Evolutionary conservation across 1,140 invertebrate species (phyloP), one percentile per base, ranked within the genome.

Genomic region (Cyphomyrmex costatus): DNA sequence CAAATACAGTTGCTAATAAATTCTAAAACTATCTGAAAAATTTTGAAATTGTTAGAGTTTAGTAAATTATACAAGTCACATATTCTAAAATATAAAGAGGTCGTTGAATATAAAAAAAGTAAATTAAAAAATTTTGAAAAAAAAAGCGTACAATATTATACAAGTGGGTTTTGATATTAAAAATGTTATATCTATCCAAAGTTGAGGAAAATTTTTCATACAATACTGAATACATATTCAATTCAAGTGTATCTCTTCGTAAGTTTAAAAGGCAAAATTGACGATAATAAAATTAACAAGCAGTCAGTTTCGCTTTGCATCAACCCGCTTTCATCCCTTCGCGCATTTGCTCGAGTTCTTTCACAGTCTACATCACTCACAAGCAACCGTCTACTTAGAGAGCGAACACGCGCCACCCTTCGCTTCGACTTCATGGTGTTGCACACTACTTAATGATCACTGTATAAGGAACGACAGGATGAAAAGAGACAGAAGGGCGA

Each of bases 271-370:
- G 85, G 86, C 88, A n/a, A 88, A 91, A 88, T 92, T 92, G 86
- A 79, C 77, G 91, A 82, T 91, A 92, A 92, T 92, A 92, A 92
- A 92, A 83, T 83, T 83, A 83, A 83, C 68, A 82, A 51, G 65
- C 79, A 83, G 68, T 49, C 66, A 87, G 36, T 24, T 56, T 91
- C 85, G 86, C 78, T 80, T 70, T 88, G 77, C 86, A 88, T 88
- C 90, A 88, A 91, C 79, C 84, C 77, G 86, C 84, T 70, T 85
- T 87, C 86, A 71, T 84, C 66, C 49, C 53, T 83, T 83, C 71
- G 82, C 79, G 78, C 83, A 74, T 68, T 88, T 86, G 60, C 90
- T 68, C 63, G 77, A 78, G 77, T 88, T 91, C 91, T 92, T 88
- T 92, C 86, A 92, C 36, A 63, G 71, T 70, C 76, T 58, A 60